A percentile compares a stretch with the other conserved stretches of the same genome.
phyloP scores from a whole-genome alignment of 2,797 vertebrate species.

The Dipus sagitta region DNA sequence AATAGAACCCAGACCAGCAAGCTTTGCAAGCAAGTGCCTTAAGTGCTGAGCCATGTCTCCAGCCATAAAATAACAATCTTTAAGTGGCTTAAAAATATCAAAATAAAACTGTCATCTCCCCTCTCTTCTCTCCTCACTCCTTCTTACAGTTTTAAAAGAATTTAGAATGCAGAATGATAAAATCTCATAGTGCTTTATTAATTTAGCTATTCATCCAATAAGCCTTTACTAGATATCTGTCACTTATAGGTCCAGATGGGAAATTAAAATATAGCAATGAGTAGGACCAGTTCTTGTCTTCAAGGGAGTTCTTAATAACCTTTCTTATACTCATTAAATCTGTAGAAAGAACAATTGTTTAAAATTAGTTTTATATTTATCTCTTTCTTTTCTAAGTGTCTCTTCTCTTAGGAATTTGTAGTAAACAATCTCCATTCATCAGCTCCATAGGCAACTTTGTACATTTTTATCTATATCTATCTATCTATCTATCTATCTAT shows the following conservation, averaged over 20 bases:
- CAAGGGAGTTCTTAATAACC: neutral
- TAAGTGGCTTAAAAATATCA: neutral
- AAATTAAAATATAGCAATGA: conserved; percentile 4
- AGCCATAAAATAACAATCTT: neutral
- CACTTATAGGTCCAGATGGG: neutral
- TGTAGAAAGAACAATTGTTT: conserved; percentile 38
- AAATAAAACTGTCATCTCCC: neutral
- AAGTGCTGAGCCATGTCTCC: too few relatives aligned
- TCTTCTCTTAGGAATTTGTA: neutral
- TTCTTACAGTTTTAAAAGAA: neutral
- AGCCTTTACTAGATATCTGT: neutral
- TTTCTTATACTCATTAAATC: neutral
- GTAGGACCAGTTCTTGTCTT: neutral
- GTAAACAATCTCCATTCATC: neutral
- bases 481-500: too few relatives aligned
- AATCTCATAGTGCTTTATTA: neutral
- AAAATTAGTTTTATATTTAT: conserved; percentile 24
- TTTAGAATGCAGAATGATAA: neutral
- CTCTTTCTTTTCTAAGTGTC: neutral
- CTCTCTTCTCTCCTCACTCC: too few relatives aligned
- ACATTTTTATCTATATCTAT: neutral
- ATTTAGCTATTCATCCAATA: neutral
- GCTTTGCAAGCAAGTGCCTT: too few relatives aligned
- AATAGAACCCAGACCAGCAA: too few relatives aligned
- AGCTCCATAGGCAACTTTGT: neutral